Base-by-base conservation (phyloP, 2,888 invertebrate genomes). In the Amblyjoppa proteus region DNA sequence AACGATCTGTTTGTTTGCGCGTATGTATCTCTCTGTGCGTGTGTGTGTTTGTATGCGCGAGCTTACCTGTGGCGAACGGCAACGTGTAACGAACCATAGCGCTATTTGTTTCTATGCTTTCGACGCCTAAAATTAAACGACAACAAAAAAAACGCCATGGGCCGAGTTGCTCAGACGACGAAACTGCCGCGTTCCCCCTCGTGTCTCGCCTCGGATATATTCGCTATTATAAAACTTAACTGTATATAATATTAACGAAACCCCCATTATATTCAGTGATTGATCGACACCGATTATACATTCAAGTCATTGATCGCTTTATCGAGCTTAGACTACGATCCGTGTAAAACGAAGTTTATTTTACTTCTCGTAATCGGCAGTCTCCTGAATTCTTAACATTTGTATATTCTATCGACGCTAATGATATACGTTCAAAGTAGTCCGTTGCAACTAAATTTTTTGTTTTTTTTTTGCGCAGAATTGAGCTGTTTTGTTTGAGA, bases 121-220 rank as follows among this genome's bases (percentile, higher is more conserved):
- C 38, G 38, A 79, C 49, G 83, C 74, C 83, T 83, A 79, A 79
- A 61, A 79, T 13, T 28, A 64, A 76, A 61, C 2, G 38, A 41
- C 20, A 28, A 45, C 49, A 13, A 77, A 41, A 45, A 13, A 56
- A 56, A 77, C 53, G 73, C 61, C 28, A 75, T 70, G 70, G 45
- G 70, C 74, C 53, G 53, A 70, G n/a, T 69, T 80, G 79, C 75
- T 80, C 79, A 45, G 51, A 80, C 75, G 64, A 74, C 45, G 20
- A 79, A 83, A 83, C 83, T 83, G 83, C 83, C 83, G 73, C 75
- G 79, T 75, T 69, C 38, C 45, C 45, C 71, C 56, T 71, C 70
- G 80, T 64, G 75, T 64, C 49, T 69, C 61, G 20, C 70, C 51
- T 69, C 56, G 56, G 49, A 56, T 78, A 34, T 68, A 73, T 83